Percentiles rank a stretch among this genome's conserved stretches.
phyloP scores from a whole-genome alignment of 2,888 invertebrate species.

The Buathra laborator region DNA sequence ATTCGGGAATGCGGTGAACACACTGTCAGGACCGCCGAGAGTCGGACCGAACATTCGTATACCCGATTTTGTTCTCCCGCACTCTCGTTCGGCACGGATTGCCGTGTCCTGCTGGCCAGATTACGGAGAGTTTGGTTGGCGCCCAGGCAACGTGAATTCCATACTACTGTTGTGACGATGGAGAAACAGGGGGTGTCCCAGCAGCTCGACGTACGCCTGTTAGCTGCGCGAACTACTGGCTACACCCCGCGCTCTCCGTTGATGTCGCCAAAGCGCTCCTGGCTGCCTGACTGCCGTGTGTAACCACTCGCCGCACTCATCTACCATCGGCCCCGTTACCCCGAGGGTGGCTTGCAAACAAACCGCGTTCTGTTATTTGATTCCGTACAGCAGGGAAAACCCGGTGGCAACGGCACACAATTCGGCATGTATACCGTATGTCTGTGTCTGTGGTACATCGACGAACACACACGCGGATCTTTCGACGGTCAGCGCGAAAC shows the following conservation, averaged over 20 bases:
- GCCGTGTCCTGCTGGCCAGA: constrained; percentile 75
- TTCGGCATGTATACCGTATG: constrained; percentile 10
- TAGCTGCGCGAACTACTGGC: constrained; percentile 18
- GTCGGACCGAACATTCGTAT: constrained; percentile 1
- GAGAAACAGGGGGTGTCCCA: constrained; percentile 22
- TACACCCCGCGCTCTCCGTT: neutral
- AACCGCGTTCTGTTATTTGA: constrained; percentile 82
- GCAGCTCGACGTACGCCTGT: constrained; percentile 34
- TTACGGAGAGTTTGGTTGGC: constrained; percentile 68
- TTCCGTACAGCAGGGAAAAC: constrained; percentile 73
- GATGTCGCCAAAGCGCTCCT: constrained; percentile 22
- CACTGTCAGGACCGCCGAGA: constrained; percentile 63
- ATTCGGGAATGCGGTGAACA: constrained; percentile 73
- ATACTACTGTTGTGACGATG: constrained; percentile 18
- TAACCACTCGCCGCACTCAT: constrained; percentile 70
- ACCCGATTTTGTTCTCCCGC: constrained; percentile 7
- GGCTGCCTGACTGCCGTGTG: constrained; percentile 65
- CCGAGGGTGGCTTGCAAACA: constrained; percentile 79
- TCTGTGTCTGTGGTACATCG: neutral
- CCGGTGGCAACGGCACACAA: constrained; percentile 36
- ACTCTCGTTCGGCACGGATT: constrained; percentile 72
- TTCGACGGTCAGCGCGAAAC: neutral
- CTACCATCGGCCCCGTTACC: constrained; percentile 44
- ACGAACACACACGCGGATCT: neutral
- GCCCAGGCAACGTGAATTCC: constrained; percentile 33